Conservation (phyloP, 2,888 invertebrate genomes). For the Smittia sp. region DNA sequence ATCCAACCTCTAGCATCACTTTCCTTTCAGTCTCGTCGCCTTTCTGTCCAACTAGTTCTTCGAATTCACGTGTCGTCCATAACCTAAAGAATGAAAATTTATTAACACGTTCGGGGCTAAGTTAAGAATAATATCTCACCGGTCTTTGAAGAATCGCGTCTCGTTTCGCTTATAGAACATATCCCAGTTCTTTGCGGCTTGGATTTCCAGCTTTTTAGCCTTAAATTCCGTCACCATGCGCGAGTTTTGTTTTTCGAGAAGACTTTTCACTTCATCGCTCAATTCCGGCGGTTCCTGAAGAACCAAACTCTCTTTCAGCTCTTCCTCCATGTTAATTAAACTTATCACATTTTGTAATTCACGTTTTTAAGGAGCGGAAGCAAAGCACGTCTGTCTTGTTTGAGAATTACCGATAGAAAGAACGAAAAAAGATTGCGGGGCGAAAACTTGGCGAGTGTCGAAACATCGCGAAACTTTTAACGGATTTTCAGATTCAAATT, state of each 20-base stretch:
- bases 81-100: not conserved
- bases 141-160: slow-evolving; percentile 88
- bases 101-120: not conserved
- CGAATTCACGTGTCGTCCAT: slow-evolving; percentile 95
- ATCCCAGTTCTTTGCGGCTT: slow-evolving; percentile 92
- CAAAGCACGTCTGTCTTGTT: not conserved
- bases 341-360: not conserved
- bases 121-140: slow-evolving; percentile 57
- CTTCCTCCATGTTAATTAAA: slow-evolving; percentile 15
- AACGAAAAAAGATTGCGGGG: not conserved
- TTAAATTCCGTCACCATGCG: slow-evolving; percentile 69
- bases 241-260: slow-evolving; percentile 67
- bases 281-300: slow-evolving; percentile 43
- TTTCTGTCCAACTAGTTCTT: slow-evolving; percentile 64
- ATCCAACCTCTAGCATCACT: slow-evolving; percentile 78
- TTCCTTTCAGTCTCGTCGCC: slow-evolving; percentile 52
- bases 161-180: slow-evolving; percentile 94
- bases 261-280: slow-evolving; percentile 60
- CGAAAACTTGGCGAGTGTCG: too few relatives aligned
- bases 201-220: slow-evolving; percentile 72
- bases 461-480: too few relatives aligned
- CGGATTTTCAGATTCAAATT: too few relatives aligned
- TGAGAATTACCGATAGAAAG: not conserved
- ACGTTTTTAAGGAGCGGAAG: not conserved
- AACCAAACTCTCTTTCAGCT: not conserved